Evolutionary conservation across 1,140 invertebrate species (phyloP), one percentile per base, ranked within the genome.

Genomic region (Bacillus rossius): DNA sequence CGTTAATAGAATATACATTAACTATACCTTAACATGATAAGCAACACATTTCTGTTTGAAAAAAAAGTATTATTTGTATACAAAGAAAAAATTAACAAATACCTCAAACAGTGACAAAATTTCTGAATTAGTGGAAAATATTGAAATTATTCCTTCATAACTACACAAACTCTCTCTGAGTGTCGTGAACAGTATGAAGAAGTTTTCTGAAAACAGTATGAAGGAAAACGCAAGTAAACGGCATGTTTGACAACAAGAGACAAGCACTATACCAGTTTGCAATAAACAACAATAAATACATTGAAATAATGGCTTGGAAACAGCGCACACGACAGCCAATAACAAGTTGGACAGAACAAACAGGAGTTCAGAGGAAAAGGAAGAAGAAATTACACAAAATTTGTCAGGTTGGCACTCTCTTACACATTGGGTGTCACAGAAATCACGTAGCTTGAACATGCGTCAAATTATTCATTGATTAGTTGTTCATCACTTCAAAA

Each of bases 201-300:
- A 5, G 23, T 29, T 8, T 29, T 50, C 25, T n/a, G 25, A 25
- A 50, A 0, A 50, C 4, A 14, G 3, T 40, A 19, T 45, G 42
- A 22, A 13, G 38, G n/a, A 10, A n/a, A 13, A 40, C 10, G 10
- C n/a, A 40, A 10, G 10, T 13, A 40, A 40, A 10, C 8, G 16
- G 26, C 26, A 50, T 29, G 17, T 48, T 20, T 48, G 0, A 48
- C 22, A 50, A 50, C 48, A 50, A 50, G 48, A 50, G 48, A 50
- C 48, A 50, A 50, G 48, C 48, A 23, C 19, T 23, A 23, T 50
- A 34, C 48, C 26, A 50, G 48, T 50, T 25, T 29, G 48, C 48
- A 50, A 50, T 22, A 48, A 25, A 25, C 48, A 23, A 50, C 37
- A 50, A 50, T 50, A 50, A 50, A 50, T 50, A 8, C 19, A 50